Base-by-base conservation (phyloP, 2,888 invertebrate species). In the Cantharis lateralis region DNA sequence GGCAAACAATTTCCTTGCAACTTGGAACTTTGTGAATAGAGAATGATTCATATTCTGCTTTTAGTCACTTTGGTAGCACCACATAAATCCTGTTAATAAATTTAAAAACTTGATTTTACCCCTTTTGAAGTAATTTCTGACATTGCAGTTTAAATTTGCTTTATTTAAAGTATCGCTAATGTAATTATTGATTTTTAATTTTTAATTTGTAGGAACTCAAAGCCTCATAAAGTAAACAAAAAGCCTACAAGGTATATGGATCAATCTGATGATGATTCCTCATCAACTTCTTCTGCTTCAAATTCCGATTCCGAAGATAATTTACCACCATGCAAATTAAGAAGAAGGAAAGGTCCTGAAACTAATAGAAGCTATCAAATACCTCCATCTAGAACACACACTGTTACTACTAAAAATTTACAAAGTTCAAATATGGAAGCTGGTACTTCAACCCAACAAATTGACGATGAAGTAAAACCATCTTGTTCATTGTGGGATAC, bases 251-350 rank as follows among this genome's bases (percentile, higher is more conserved):
- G 48, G 2, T 48, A 48, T 48, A 48, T 48, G 48, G n/a, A 48
- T n/a, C n/a, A 48, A n/a, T 48, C 48, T n/a, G n/a, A 48, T n/a
- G 48, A 48, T n/a, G 32, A 32, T n/a, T 13, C 32, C 32, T 48
- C 48, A 1, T 48, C 48, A 4, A n/a, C 48, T n/a, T n/a, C 48
- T 48, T 48, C 48, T 48, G 48, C n/a, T 7, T 48, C n/a, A 48
- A 48, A 48, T n/a, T n/a, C n/a, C n/a, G 75, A 75, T 70, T 70
- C 72, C 5, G 78, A 78, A 32, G 78, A 78, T 32, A 75, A 71
- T 68, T 18, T 78, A 62, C 78, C 78, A 13, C 15, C 76, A 63
- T 71, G 74, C 10, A 73, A 77, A 75, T 15, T 77, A 16, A 71
- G 73, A 71, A 26, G 62, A 28, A 70, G 68, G 62, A 78, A 74